Evolutionary conservation across 2,797 vertebrate genomes (phyloP).

Genomic region (Carduelis carduelis): DNA sequence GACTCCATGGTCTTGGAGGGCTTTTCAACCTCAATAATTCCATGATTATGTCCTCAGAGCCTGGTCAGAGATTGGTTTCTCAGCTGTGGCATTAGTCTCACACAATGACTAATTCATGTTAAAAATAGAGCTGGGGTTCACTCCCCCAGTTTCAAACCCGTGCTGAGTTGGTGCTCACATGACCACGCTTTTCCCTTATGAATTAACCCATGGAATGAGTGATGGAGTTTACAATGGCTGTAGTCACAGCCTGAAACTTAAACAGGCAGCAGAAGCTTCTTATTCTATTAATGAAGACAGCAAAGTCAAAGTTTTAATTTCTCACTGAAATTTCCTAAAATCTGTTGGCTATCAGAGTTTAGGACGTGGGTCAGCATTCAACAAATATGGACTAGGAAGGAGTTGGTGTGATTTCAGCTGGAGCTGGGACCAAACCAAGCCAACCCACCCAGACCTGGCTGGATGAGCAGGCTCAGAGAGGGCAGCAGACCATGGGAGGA

Average conservation of each 20-base stretch:
- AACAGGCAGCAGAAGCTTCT: not conserved
- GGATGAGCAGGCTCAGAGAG: not conserved
- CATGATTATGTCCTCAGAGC: not conserved
- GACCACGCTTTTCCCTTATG: rapidly evolving
- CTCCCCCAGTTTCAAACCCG: not conserved
- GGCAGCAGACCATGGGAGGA: too few relatives aligned
- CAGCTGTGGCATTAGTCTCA: not conserved
- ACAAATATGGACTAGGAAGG: not conserved
- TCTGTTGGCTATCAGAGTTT: not conserved
- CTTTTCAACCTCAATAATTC: not conserved
- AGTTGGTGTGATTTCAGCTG: rapidly evolving
- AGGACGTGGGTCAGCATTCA: rapidly evolving
- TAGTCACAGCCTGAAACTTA: not conserved
- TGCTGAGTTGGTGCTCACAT: not conserved
- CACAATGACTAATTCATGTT: not conserved
- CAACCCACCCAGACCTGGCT: not conserved
- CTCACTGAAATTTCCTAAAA: not conserved
- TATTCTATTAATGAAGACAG: not conserved
- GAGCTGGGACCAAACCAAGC: not conserved
- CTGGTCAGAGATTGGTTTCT: not conserved
- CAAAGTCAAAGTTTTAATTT: not conserved
- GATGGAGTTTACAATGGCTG: not conserved
- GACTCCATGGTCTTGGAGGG: not conserved
- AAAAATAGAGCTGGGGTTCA: not conserved
- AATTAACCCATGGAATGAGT: not conserved